A percentile compares a stretch with the other conserved stretches of the same genome.
Conservation (phyloP, 2,797 vertebrate species). For the Buceros bicornis region DNA sequence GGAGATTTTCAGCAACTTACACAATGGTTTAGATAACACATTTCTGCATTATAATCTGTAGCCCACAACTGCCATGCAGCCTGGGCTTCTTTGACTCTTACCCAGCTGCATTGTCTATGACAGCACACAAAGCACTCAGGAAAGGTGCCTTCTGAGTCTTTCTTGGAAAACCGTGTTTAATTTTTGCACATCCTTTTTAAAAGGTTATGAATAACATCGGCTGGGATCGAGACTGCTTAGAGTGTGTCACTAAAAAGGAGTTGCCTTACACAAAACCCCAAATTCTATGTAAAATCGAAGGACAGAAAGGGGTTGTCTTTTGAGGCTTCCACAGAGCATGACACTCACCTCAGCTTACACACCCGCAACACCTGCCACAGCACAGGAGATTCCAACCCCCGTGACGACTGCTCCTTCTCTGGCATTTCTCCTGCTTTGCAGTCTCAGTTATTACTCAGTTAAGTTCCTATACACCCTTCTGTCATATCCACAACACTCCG, state of each 20-base stretch:
- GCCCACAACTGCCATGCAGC: neutral
- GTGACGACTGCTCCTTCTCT: neutral
- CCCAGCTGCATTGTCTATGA: neutral
- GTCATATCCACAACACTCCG: neutral
- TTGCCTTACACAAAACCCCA: neutral
- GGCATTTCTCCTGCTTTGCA: neutral
- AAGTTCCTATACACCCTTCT: neutral
- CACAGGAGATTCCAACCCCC: neutral
- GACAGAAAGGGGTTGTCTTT: neutral
- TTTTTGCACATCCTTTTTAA: neutral
- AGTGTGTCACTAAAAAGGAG: neutral
- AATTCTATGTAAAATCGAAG: neutral
- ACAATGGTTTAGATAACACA: neutral
- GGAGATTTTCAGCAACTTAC: neutral
- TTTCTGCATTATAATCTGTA: neutral
- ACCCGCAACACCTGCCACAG: neutral
- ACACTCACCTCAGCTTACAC: neutral
- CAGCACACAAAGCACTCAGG: neutral
- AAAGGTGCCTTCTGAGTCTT: neutral
- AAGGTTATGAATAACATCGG: fast-evolving
- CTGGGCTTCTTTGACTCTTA: neutral
- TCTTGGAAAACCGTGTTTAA: neutral
- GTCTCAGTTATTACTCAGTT: neutral
- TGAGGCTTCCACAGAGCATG: neutral
- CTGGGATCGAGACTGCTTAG: neutral